Conservation (phyloP, 2,888 invertebrate species). For the Sphaeridia pumilis region DNA sequence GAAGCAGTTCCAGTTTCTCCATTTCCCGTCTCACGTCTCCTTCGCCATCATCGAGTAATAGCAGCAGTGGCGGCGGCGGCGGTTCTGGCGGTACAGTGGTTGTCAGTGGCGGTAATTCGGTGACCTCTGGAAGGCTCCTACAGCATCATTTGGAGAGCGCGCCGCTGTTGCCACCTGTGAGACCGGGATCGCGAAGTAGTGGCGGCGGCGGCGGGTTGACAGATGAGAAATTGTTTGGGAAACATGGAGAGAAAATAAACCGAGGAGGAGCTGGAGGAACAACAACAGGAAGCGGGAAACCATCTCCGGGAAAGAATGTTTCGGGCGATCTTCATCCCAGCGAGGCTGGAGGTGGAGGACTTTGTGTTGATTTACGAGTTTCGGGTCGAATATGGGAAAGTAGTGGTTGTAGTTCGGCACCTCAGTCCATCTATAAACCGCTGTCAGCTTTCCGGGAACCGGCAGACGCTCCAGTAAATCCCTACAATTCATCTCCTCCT, state of each 20-base stretch:
- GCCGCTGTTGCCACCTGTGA: neutral
- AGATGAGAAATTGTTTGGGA: slow-evolving; percentile 25
- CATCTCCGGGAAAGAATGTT: neutral
- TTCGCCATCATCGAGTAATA: slow-evolving; percentile 35
- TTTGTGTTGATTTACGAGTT: slow-evolving; percentile 37
- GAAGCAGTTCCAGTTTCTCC: slow-evolving; percentile 35
- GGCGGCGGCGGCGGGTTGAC: too few species aligned
- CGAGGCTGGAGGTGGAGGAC: slow-evolving; percentile 14
- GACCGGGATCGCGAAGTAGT: neutral
- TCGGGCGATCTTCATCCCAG: too few species aligned
- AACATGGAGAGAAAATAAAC: neutral
- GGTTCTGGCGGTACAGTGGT: slow-evolving; percentile 12
- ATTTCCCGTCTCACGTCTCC: slow-evolving; percentile 36
- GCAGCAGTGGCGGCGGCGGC: slow-evolving; percentile 26
- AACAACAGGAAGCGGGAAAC: too few species aligned
- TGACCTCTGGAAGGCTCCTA: slow-evolving; percentile 14
- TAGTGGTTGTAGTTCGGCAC: slow-evolving; percentile 27
- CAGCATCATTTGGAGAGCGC: slow-evolving; percentile 15
- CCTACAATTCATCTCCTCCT: slow-evolving; percentile 32
- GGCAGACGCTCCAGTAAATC: slow-evolving; percentile 35
- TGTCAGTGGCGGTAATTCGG: slow-evolving; percentile 16
- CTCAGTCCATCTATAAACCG: slow-evolving; percentile 36
- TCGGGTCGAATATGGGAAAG: slow-evolving; percentile 35
- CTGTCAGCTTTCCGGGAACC: slow-evolving; percentile 37
- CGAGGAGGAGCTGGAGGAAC: neutral